phyloP scores from a whole-genome alignment of 2,888 invertebrate genomes.

The Oligia latruncula region DNA sequence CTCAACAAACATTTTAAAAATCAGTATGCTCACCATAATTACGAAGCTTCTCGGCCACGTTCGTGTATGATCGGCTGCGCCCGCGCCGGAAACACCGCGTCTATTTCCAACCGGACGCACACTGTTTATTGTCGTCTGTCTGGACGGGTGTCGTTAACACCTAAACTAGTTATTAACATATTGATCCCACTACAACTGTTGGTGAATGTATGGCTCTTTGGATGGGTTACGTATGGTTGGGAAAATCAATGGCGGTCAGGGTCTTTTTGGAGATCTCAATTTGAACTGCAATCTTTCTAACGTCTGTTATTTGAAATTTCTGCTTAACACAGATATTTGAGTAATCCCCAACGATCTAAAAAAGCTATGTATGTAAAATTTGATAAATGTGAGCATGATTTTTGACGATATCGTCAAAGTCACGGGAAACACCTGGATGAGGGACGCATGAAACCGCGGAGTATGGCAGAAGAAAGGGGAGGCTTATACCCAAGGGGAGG shows the following conservation, averaged over 20 bases:
- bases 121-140: slow-evolving; percentile 86
- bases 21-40: slow-evolving; percentile 58
- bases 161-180: slow-evolving; percentile 82
- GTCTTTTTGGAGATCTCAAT: background rate
- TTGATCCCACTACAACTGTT: slow-evolving; percentile 70
- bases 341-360: background rate
- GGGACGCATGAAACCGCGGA: no score
- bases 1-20: slow-evolving; percentile 39
- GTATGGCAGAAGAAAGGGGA: no score
- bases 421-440: background rate
- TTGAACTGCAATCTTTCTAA: background rate
- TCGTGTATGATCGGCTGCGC: slow-evolving; percentile 65
- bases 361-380: background rate
- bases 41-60: slow-evolving; percentile 51
- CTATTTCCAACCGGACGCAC: slow-evolving; percentile 88
- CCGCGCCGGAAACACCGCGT: slow-evolving; percentile 84
- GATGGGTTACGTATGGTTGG: slow-evolving; percentile 52
- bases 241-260: slow-evolving; percentile 21
- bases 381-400: background rate
- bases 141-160: slow-evolving; percentile 84
- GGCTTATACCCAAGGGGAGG: background rate
- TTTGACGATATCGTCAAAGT: background rate
- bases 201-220: slow-evolving; percentile 45
- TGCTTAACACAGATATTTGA: background rate
- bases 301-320: background rate